Evolutionary conservation across 2,797 vertebrate genomes (phyloP).

Genomic region (Pteropus rufus): DNA sequence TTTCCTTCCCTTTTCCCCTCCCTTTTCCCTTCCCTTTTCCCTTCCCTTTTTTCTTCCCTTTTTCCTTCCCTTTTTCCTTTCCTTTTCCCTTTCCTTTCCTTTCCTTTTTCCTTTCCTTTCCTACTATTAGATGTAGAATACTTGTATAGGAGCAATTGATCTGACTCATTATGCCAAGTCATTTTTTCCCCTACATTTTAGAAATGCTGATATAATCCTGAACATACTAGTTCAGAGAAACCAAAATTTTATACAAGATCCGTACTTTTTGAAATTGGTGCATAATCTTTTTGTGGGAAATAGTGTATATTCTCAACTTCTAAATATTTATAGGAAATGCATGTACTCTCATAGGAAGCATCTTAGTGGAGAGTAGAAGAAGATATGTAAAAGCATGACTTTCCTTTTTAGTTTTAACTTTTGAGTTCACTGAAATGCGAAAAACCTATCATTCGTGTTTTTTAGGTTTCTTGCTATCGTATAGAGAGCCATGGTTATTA

Average conservation of each 20-base stretch:
- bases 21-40: no score
- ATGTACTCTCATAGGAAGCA: not conserved
- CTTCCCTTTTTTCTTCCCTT: no score
- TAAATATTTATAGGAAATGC: not conserved
- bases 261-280: not conserved
- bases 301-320: not conserved
- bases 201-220: not conserved
- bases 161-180: not conserved
- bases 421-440: constrained; percentile 26
- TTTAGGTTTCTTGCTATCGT: constrained; percentile 8
- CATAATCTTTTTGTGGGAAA: not conserved
- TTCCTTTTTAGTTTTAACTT: not conserved
- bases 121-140: not conserved
- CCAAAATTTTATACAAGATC: not conserved
- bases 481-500: not conserved
- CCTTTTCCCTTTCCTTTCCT: no score
- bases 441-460: not conserved
- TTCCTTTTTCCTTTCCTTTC: no score
- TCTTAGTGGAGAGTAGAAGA: not conserved
- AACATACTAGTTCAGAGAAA: not conserved
- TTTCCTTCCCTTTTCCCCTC: no score
- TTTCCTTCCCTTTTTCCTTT: no score
- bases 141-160: not conserved
- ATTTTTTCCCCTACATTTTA: not conserved
- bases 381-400: not conserved